phyloP scores from a whole-genome alignment of 2,888 invertebrate genomes.

The Cremastobaeus sp. region DNA sequence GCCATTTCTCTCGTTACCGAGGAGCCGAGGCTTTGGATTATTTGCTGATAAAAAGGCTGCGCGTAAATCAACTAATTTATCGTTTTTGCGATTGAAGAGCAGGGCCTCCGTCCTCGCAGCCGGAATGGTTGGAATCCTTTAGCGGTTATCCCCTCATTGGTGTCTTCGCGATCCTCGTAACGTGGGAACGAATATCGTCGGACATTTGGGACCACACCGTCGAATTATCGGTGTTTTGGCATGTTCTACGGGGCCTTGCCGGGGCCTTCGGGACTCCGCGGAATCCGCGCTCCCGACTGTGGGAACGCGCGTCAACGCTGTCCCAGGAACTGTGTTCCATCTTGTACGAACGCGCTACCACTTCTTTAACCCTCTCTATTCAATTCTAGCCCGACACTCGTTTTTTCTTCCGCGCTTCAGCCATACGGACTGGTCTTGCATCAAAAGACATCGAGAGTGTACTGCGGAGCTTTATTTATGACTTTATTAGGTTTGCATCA shows the following conservation, averaged over 20 bases:
- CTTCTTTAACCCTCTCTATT: slow-evolving; percentile 58
- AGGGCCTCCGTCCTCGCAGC: slow-evolving; percentile 62
- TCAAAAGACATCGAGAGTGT: too few species aligned
- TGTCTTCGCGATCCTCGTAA: slow-evolving; percentile 60
- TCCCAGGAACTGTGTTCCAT: slow-evolving; percentile 65
- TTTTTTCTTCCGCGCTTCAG: slow-evolving; percentile 28
- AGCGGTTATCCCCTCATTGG: slow-evolving; percentile 65
- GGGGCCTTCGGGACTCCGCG: slow-evolving; percentile 66
- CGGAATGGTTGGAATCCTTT: slow-evolving; percentile 76
- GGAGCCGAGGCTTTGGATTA: slow-evolving; percentile 40
- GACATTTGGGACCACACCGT: slow-evolving; percentile 76
- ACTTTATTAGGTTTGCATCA: too few species aligned
- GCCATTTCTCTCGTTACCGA: slow-evolving; percentile 47
- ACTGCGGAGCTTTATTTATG: slow-evolving; percentile 30
- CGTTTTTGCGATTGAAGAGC: slow-evolving; percentile 74
- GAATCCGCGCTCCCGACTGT: slow-evolving; percentile 75
- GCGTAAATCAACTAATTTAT: slow-evolving; percentile 78
- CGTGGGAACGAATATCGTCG: slow-evolving; percentile 76
- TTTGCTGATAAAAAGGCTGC: slow-evolving; percentile 62
- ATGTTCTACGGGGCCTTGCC: slow-evolving; percentile 71
- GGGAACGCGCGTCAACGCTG: slow-evolving; percentile 72
- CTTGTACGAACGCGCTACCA: slow-evolving; percentile 63
- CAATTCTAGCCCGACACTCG: slow-evolving; percentile 29
- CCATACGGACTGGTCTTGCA: too few species aligned
- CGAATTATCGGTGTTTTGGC: slow-evolving; percentile 78